Conservation (phyloP, 53 echinoderm and acorn worm genomes). For the Paracentrotus lividus region DNA sequence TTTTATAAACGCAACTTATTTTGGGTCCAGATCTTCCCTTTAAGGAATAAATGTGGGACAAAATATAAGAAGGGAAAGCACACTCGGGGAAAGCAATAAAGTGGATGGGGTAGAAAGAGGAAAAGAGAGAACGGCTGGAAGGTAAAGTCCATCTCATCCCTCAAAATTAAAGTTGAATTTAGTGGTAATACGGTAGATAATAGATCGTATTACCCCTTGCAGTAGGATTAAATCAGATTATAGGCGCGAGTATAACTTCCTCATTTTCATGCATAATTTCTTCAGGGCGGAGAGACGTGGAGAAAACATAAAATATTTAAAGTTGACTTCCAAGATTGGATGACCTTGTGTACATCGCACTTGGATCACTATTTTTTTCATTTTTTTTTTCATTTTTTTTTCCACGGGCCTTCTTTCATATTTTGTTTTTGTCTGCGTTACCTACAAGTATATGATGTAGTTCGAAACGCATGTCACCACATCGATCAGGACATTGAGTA, state of each 20-base stretch:
- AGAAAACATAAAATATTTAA: not conserved
- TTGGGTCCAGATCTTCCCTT: too few species aligned
- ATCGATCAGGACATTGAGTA: too few species aligned
- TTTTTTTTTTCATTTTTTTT: not conserved
- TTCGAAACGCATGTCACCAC: too few species aligned
- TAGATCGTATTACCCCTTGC: slow-evolving; percentile 12
- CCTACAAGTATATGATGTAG: too few species aligned
- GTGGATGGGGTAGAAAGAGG: not conserved
- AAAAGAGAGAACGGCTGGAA: not conserved
- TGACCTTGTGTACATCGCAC: slow-evolving; percentile 9
- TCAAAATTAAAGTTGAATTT: slow-evolving; percentile 34
- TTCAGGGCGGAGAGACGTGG: not conserved
- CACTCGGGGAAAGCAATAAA: not conserved
- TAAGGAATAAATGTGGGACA: too few species aligned
- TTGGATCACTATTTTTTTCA: not conserved
- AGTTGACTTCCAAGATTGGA: not conserved
- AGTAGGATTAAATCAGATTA: not conserved
- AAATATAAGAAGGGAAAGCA: not conserved
- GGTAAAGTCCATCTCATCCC: not conserved
- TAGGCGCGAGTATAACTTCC: too few species aligned
- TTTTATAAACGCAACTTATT: too few species aligned
- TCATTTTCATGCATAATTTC: too few species aligned
- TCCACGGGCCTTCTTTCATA: not conserved
- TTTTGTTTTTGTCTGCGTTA: too few species aligned
- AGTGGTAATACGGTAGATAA: slow-evolving; percentile 15